These are phyloP conservation scores for Tetanocera ferruginea DNA, from an alignment of 2,888 invertebrate genomes.

Conservation along the genomic window DNA sequence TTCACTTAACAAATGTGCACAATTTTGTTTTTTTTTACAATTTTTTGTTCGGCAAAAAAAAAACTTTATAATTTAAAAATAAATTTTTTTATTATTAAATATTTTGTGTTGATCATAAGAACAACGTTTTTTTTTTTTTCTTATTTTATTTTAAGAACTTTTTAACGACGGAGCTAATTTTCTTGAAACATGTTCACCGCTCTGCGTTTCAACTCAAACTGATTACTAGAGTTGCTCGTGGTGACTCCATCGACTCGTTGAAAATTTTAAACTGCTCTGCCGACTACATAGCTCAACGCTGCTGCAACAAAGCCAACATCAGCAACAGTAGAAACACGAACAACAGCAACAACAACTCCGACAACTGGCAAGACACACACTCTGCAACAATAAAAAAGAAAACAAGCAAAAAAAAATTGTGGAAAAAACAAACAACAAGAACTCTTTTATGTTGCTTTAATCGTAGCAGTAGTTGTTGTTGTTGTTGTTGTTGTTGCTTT, in stretches of 20 bases:
- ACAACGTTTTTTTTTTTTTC: not conserved
- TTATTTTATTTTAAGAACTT: conserved; percentile 21
- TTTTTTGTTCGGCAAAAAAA: conserved; percentile 8
- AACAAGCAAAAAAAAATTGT: not conserved
- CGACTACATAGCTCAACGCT: conserved; percentile 18
- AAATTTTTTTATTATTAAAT: conserved; percentile 32
- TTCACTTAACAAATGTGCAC: not conserved
- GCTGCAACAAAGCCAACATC: conserved; percentile 34
- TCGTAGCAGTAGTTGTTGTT: not conserved
- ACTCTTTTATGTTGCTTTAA: conserved; percentile 26
- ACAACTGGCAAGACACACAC: not conserved
- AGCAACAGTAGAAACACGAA: not conserved
- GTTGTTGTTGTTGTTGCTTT: not conserved
- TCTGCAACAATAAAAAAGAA: too few species aligned
- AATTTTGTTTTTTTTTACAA: not conserved
- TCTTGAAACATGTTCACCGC: conserved; percentile 68
- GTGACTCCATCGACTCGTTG: conserved; percentile 68
- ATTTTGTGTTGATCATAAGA: not conserved
- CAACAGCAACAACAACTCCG: not conserved
- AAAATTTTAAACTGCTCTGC: conserved; percentile 54
- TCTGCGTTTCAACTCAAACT: conserved; percentile 70
- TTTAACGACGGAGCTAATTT: conserved; percentile 59
- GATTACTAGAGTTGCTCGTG: conserved; percentile 65
- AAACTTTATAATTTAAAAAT: conserved; percentile 31
- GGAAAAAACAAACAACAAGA: conserved; percentile 20